These are phyloP conservation scores for Calosoma granatense DNA, from an alignment of 1,140 invertebrate genomes.

Conservation along the genomic window DNA sequence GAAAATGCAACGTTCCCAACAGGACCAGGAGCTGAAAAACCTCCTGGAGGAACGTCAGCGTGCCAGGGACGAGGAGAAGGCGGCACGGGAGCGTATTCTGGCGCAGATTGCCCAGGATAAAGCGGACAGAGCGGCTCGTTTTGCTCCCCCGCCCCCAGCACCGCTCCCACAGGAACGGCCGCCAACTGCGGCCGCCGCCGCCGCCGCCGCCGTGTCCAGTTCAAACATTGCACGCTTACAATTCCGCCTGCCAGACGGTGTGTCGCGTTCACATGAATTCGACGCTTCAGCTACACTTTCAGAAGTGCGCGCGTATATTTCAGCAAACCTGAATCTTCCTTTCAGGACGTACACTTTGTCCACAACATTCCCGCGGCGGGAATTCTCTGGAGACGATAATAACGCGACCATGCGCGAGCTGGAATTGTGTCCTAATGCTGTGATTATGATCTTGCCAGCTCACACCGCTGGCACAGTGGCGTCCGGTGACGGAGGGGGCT, in stretches of 20 bases:
- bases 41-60: slow-evolving; percentile 54
- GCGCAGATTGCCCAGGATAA: slow-evolving; percentile 69
- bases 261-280: slow-evolving; percentile 35
- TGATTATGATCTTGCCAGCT: slow-evolving; percentile 61
- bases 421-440: slow-evolving; percentile 66
- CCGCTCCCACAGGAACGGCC: slow-evolving; percentile 7
- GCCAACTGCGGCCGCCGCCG: not conserved
- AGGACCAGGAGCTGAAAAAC: slow-evolving; percentile 64
- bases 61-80: slow-evolving; percentile 57
- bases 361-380: slow-evolving; percentile 67
- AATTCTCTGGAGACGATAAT: slow-evolving; percentile 54
- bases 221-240: slow-evolving; percentile 53
- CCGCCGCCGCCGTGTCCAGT: not conserved
- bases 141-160: slow-evolving; percentile 11
- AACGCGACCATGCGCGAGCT: slow-evolving; percentile 52
- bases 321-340: slow-evolving; percentile 31
- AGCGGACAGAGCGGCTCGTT: slow-evolving; percentile 40
- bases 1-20: slow-evolving; percentile 55
- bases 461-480: slow-evolving; percentile 20
- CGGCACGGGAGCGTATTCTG: slow-evolving; percentile 55
- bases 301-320: slow-evolving; percentile 31
- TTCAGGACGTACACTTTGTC: slow-evolving; percentile 56
- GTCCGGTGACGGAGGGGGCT: slow-evolving; percentile 25
- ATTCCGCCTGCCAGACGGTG: slow-evolving; percentile 73
- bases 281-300: slow-evolving; percentile 30